Base-by-base conservation (phyloP, 2,888 invertebrate genomes). In the Agriopis marginaria region DNA sequence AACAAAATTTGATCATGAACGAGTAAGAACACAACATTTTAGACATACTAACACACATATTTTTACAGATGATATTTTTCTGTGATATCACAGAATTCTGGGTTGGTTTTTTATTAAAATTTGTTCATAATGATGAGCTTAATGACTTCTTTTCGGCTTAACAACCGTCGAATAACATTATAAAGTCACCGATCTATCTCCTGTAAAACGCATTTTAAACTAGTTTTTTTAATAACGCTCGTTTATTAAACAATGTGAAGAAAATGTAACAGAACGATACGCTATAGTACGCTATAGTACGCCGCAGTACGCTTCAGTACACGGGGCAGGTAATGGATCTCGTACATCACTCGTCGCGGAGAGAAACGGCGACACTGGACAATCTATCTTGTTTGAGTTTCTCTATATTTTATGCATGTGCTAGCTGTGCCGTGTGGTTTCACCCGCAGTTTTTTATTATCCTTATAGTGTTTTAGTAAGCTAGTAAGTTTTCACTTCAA, bases 311-410 rank as follows among this genome's bases (percentile, higher is more conserved):
- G 47, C 47, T 40, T 6, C 14, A 44, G 49, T 60, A 60, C 60
- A 9, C 14, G 23, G 62, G 63, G 67, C 69, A 66, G 67, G 72
- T 75, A 75, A 75, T 75, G 71, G 74, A 72, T 69, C 58, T 67
- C 68, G 51, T 54, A 63, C 58, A 72, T 58, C 70, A 70, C 69
- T 73, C 70, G 59, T 55, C 68, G 65, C 63, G 51, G 64, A 71
- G 71, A 75, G 68, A 66, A 66, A 73, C 66, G 47, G 68, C 66
- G 62, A 11, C 64, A 39, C 23, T 39, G 50, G 53, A 42, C 65
- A 32, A 66, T 66, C 63, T 47, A 56, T 68, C 58, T 63, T 68
- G 63, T 63, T 68, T 54, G 63, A 63, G 63, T 67, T 63, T 39
- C 63, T 54, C 51, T 63, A 53, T 54, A 53, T 62, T 62, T 62